Percentiles rank a stretch among this genome's conserved stretches.
Conservation (phyloP, 2,888 invertebrate genomes). For the Gastrophysa polygoni region DNA sequence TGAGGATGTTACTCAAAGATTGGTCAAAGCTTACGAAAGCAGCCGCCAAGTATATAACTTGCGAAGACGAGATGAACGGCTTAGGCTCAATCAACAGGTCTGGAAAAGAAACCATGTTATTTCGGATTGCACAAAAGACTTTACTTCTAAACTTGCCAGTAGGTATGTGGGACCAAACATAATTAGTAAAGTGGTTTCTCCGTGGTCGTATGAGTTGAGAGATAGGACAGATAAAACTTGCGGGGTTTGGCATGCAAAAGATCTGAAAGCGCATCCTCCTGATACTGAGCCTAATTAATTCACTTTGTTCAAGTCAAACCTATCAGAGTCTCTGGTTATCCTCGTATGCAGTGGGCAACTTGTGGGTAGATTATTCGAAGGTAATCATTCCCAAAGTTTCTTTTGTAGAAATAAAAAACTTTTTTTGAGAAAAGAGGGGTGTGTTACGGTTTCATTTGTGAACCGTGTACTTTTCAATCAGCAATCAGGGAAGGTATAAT, state of each 20-base stretch:
- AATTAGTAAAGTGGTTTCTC: too few species aligned
- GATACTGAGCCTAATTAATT: too few species aligned
- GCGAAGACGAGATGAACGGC: neutral
- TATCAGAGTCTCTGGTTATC: too few species aligned
- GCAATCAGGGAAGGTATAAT: too few species aligned
- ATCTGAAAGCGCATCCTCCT: too few species aligned
- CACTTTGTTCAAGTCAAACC: neutral
- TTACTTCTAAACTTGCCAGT: neutral
- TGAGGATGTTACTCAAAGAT: neutral
- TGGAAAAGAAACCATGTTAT: neutral
- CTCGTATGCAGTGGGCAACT: too few species aligned
- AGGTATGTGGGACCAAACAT: neutral
- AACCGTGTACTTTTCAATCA: too few species aligned
- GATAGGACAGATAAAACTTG: neutral
- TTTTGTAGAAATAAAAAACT: too few species aligned
- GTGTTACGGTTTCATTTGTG: slow-evolving; percentile 6
- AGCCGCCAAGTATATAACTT: neutral
- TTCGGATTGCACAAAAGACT: neutral
- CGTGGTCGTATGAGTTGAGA: neutral
- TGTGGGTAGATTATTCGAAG: too few species aligned
- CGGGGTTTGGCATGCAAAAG: neutral
- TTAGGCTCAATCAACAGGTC: neutral
- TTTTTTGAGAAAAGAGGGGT: too few species aligned
- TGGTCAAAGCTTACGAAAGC: neutral
- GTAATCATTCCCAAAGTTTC: too few species aligned